Evolutionary conservation across 2,113 vertebrate genomes (phyloP), one percentile per base, ranked within the genome.

Genomic region (Onychostoma macrolepis): DNA sequence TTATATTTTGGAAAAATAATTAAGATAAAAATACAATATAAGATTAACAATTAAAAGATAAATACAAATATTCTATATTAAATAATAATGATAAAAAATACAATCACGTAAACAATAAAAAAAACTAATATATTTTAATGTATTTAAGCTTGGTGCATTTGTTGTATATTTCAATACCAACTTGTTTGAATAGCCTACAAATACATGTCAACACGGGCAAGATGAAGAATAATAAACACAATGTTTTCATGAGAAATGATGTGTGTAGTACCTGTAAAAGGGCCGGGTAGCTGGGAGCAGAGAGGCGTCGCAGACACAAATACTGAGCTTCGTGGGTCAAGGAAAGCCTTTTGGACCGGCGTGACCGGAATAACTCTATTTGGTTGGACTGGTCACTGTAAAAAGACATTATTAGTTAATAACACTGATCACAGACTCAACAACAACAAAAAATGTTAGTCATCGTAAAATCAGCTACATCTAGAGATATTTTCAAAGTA

Each of bases 261-360:
- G 41, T 53, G 21, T 74, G 12, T 2, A 36, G 15, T 93, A 95
- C 95, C 94, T 93, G 94, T 71, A 84, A 92, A 71, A 94, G 94
- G 15, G 93, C 91, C 0, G 92, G 92, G 89, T 85, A 92, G 90
- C 92, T 93, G 53, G 92, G 92, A 43, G 92, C 92, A 7, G 94
- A 95, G 63, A 94, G 90, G 30, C 93, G 93, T 24, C 92, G 92
- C 0, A 94, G 91, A 72, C 91, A 94, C 89, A 94, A 80, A 88
- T 92, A 94, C 74, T 94, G 93, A 61, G 93, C 91, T 91, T 94
- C 93, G 90, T 91, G 92, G 87, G 93, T 91, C 92, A 93, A 94
- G 80, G 89, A 93, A 86, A 95, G 91, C 86, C 88, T 93, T 53
- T 88, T 28, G 84, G 87, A 90, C 67, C 91, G 82, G 72, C 88